Base-by-base conservation (phyloP, 2,888 invertebrate species). In the Melanargia galathea region DNA sequence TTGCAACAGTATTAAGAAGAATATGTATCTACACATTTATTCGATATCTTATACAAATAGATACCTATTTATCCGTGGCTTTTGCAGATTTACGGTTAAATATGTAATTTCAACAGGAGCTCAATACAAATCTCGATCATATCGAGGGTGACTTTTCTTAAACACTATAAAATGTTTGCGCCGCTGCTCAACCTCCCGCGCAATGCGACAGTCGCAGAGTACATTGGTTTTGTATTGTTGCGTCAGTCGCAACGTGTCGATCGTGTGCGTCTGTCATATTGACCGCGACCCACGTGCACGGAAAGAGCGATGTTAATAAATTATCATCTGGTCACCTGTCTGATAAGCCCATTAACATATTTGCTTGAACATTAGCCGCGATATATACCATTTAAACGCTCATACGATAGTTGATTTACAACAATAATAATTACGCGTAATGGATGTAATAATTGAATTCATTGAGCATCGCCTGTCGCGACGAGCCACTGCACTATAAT, bases 401-500 rank as follows among this genome's bases (percentile, higher is more conserved):
- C 20, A 11, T n/a, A 55, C 8, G 43, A 43, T 2, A 24, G 40
- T n/a, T 26, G 40, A 40, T 55, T 55, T 55, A 55, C 55, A 46
- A 55, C 60, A 62, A 62, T 49, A 49, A 51, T 64, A 64, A 49
- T 48, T 63, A 57, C 43, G 51, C 40, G 43, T 65, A 69, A 62
- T 67, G 55, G 52, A 62, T 60, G 62, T 66, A 67, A 70, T 73
- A 71, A 76, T 72, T 74, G 72, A 73, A 75, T 76, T 76, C 71
- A 77, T 77, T 72, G 72, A 75, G 75, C 78, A 70, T 78, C 77
- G 76, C 75, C 73, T 81, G 80, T 73, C 76, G 79, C 73, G 79
- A 77, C 79, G 77, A 77, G 76, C 73, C 73, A 75, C 66, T 68
- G 71, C 69, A 74, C 80, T 85, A 85, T 85, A 83, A 84, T 84